Percentiles rank a stretch among this genome's conserved stretches.
Conservation (phyloP, 2,113 vertebrate genomes). For the Gnathonemus echidnorhynchus region DNA sequence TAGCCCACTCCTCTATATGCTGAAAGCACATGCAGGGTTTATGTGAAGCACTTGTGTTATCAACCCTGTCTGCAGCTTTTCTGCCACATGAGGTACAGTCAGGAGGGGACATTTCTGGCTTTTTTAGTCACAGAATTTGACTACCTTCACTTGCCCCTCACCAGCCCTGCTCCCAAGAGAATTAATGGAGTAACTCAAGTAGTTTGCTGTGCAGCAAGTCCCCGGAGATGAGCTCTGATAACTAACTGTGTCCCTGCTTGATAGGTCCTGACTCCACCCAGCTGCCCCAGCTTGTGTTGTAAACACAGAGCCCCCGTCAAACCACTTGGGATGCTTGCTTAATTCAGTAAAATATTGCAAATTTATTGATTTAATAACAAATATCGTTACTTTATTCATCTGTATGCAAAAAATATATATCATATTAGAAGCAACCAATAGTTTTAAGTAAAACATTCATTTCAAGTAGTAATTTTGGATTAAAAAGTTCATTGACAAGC, state of each 20-base stretch:
- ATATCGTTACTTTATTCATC: not conserved
- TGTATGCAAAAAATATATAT: not conserved
- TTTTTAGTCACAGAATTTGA: not conserved
- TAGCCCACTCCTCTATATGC: not conserved
- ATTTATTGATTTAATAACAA: not conserved
- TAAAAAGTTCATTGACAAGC: not conserved
- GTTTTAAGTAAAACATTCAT: not conserved
- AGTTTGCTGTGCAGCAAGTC: not conserved
- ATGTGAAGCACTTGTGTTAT: not conserved
- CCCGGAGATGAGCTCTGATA: not conserved
- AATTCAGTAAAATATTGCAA: not conserved
- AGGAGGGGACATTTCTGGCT: not conserved
- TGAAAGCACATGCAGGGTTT: not conserved
- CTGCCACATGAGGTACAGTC: not conserved
- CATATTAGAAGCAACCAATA: not conserved
- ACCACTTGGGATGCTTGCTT: not conserved
- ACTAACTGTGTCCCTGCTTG: not conserved
- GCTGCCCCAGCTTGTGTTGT: not conserved
- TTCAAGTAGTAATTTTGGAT: not conserved
- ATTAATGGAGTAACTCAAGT: not conserved
- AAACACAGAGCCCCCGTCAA: not conserved
- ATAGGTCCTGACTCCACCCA: not conserved
- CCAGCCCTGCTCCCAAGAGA: not conserved
- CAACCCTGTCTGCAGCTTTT: not conserved
- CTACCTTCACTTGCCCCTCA: not conserved